Conservation (phyloP, 2,888 invertebrate species). For the Acleris sparsana region DNA sequence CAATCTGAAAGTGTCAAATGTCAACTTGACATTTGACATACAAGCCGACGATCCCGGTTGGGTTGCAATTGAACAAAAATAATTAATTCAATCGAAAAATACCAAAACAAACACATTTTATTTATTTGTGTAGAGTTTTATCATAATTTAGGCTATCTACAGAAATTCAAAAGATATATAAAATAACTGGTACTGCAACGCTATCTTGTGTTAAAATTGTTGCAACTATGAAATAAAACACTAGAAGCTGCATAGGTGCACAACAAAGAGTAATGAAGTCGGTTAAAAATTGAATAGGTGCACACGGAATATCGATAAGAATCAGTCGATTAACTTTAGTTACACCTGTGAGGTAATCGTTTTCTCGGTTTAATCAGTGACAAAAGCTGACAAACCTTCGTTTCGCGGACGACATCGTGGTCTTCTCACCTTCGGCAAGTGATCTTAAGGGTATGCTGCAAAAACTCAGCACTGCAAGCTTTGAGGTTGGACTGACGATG, state of each 20-base stretch:
- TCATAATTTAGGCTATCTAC: neutral
- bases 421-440: too few relatives aligned
- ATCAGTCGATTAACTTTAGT: neutral
- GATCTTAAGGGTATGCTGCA: too few relatives aligned
- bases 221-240: neutral
- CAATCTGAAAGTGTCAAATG: conserved; percentile 44
- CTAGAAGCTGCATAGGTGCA: conserved; percentile 29
- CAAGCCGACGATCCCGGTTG: conserved; percentile 10
- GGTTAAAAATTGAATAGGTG: neutral
- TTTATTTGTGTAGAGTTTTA: too few relatives aligned
- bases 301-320: neutral
- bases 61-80: conserved; percentile 10
- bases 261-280: too few relatives aligned
- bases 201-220: neutral
- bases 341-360: neutral
- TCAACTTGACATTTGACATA: conserved; percentile 9
- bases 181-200: neutral
- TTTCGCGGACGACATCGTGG: too few relatives aligned
- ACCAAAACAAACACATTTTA: too few relatives aligned
- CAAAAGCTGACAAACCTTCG: too few relatives aligned
- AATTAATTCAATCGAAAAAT: too few relatives aligned
- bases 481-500: too few relatives aligned
- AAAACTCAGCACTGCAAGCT: too few relatives aligned
- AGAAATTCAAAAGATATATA: neutral
- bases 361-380: too few relatives aligned